Evolutionary conservation across 2,888 invertebrate species (phyloP).

Genomic region (Andrena praecox): DNA sequence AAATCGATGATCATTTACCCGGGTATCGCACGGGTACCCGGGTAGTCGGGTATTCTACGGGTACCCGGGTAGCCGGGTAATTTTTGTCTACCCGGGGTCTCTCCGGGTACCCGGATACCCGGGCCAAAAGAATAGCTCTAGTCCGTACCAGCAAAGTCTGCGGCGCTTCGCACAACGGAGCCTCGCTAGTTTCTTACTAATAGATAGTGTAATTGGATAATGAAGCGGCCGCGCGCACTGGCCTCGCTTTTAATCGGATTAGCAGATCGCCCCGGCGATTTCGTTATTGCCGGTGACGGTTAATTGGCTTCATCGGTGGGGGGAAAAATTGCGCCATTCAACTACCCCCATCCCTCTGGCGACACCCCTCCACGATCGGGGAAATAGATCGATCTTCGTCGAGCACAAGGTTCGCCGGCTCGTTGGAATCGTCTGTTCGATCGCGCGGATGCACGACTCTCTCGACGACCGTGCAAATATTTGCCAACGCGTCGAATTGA

Average conservation of each 20-base stretch:
- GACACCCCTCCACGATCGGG: neutral
- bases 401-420: neutral
- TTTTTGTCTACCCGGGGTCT: too few species aligned
- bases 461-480: constrained; percentile 53
- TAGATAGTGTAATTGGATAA: constrained; percentile 39
- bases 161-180: constrained; percentile 1
- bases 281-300: constrained; percentile 8
- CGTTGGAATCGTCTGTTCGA: constrained; percentile 17
- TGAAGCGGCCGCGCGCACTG: constrained; percentile 15
- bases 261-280: constrained; percentile 23
- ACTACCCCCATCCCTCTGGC: neutral
- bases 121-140: too few species aligned
- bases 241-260: constrained; percentile 44
- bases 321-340: constrained; percentile 26
- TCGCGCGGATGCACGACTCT: constrained; percentile 17
- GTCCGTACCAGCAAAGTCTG: neutral
- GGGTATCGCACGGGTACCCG: too few species aligned
- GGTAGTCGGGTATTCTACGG: too few species aligned
- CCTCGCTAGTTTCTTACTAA: constrained; percentile 19
- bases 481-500: constrained; percentile 45
- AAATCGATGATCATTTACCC: too few species aligned
- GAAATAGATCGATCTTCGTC: constrained; percentile 39
- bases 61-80: too few species aligned
- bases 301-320: constrained; percentile 34
- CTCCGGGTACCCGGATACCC: too few species aligned